Percentiles rank a stretch among this genome's conserved stretches.
These are phyloP conservation scores for Mactromeris polynyma DNA, from an alignment of 2,888 invertebrate genomes.

Conservation along the genomic window DNA sequence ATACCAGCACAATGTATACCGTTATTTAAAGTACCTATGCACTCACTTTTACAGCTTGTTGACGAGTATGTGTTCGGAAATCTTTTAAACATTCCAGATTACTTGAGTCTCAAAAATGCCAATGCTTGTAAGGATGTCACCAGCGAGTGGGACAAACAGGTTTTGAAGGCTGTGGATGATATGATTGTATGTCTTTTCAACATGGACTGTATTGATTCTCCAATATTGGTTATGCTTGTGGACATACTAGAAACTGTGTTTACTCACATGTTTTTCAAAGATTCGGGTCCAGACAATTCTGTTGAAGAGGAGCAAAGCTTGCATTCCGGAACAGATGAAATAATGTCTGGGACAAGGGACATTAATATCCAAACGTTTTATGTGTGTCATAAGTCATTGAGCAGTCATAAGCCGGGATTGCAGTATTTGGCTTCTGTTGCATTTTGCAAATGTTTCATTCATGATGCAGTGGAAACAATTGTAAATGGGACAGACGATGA, in stretches of 20 bases:
- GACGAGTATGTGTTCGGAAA: not conserved
- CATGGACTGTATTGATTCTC: not conserved
- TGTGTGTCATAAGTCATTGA: slow-evolving; percentile 14
- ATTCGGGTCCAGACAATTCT: not conserved
- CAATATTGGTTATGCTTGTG: not conserved
- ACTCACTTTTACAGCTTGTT: not conserved
- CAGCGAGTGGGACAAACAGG: not conserved
- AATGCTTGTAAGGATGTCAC: not conserved
- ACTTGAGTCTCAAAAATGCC: not conserved
- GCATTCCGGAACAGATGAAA: not conserved
- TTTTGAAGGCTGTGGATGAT: not conserved
- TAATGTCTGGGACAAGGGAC: not conserved
- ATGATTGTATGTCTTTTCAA: not conserved
- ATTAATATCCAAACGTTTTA: not conserved
- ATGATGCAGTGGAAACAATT: not conserved
- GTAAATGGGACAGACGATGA: not conserved
- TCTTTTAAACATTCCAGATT: not conserved
- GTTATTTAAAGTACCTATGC: slow-evolving; percentile 25
- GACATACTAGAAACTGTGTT: not conserved
- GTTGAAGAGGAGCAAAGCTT: not conserved
- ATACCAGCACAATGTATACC: not conserved
- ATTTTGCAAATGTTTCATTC: slow-evolving; percentile 23
- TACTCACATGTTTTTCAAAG: not conserved
- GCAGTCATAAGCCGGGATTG: not conserved
- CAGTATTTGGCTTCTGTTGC: slow-evolving; percentile 18